Percentiles rank a stretch among this genome's conserved stretches.
These are phyloP conservation scores for Esox niger DNA, from an alignment of 2,113 vertebrate species.

Conservation along the genomic window DNA sequence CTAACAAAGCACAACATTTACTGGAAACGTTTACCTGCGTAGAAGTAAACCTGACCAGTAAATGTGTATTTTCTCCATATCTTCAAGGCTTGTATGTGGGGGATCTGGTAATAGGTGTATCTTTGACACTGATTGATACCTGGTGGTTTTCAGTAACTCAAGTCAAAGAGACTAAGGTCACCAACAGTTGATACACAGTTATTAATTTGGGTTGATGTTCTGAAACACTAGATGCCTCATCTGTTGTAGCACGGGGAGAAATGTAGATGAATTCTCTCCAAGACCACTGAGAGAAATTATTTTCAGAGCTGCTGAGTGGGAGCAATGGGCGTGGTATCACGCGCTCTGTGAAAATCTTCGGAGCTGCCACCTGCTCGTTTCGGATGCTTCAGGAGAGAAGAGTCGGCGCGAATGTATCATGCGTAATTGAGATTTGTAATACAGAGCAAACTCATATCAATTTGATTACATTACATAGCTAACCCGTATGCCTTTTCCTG, in stretches of 20 bases:
- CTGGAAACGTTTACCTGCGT: too few species aligned
- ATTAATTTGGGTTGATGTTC: too few species aligned
- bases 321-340: slow-evolving; percentile 18
- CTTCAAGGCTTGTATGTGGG: too few species aligned
- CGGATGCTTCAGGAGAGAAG: neutral
- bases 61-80: too few species aligned
- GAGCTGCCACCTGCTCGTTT: neutral
- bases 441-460: slow-evolving; percentile 66
- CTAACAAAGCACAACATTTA: too few species aligned
- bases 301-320: neutral
- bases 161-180: too few species aligned
- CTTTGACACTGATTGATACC: too few species aligned
- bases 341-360: neutral
- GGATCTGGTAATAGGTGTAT: too few species aligned
- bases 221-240: too few species aligned
- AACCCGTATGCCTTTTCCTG: slow-evolving; percentile 64
- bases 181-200: too few species aligned
- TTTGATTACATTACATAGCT: slow-evolving; percentile 65
- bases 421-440: slow-evolving; percentile 68
- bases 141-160: too few species aligned
- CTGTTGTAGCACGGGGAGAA: neutral
- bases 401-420: slow-evolving; percentile 56
- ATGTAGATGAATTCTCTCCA: neutral
- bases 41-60: too few species aligned
- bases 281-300: neutral